Percentiles rank a stretch among this genome's conserved stretches.
These are phyloP conservation scores for Limnodromus scolopaceus DNA, from an alignment of 2,797 vertebrate species.

Conservation along the genomic window DNA sequence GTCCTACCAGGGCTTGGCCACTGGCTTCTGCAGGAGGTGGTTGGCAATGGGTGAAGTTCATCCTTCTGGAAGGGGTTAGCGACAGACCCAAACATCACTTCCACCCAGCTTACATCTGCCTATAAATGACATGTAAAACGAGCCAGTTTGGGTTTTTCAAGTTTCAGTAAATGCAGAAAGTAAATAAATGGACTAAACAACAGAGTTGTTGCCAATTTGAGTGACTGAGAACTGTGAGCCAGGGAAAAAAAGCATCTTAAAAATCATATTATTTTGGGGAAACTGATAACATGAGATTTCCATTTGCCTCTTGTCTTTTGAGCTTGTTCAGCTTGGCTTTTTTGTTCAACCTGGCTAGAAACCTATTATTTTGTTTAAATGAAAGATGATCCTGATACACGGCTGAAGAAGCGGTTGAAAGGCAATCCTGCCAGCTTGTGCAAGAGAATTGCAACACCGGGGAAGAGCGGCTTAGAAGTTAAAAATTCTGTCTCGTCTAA, in stretches of 20 bases:
- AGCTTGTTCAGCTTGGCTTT: neutral
- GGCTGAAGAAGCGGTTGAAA: neutral
- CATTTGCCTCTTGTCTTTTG: slow-evolving; percentile 21
- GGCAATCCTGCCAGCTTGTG: neutral
- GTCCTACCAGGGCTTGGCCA: neutral
- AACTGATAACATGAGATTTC: neutral
- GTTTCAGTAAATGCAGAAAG: neutral
- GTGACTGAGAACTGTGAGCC: neutral
- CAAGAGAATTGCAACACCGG: neutral
- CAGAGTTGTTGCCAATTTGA: neutral
- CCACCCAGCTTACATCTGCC: neutral
- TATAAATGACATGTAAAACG: neutral
- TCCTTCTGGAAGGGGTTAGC: neutral
- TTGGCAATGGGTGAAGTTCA: neutral
- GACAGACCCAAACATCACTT: neutral
- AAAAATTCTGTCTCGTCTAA: neutral
- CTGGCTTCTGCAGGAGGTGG: neutral
- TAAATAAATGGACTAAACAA: neutral
- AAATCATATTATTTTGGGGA: neutral
- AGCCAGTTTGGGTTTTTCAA: neutral
- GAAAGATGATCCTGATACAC: slow-evolving; percentile 41
- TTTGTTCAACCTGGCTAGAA: neutral
- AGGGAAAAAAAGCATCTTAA: neutral
- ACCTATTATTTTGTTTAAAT: slow-evolving; percentile 33
- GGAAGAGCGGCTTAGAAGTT: neutral